Evolutionary conservation across 2,888 invertebrate species (phyloP).

Genomic region (Acanthosoma haemorrhoidale): DNA sequence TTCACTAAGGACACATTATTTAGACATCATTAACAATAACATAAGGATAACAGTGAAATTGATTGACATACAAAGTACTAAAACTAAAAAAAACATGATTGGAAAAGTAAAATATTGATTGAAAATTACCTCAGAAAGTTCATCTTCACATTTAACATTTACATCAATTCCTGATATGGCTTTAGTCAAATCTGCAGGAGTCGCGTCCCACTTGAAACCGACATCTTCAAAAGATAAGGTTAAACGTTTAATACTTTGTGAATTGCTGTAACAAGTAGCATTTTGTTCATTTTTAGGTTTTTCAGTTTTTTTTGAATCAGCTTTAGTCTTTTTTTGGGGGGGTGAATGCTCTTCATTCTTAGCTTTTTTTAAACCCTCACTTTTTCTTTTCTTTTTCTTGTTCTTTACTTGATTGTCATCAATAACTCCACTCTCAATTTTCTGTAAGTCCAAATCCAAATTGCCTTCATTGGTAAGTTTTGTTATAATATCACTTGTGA

Average conservation of each 20-base stretch:
- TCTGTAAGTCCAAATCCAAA: no score
- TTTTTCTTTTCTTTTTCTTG: background rate
- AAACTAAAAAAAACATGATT: background rate
- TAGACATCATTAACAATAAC: no score
- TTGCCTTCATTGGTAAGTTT: no score
- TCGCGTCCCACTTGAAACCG: constrained; percentile 36
- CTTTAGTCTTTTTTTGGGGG: background rate
- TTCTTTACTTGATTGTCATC: background rate
- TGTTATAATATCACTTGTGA: no score
- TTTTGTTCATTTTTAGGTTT: no score
- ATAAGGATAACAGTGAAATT: no score
- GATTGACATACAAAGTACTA: background rate
- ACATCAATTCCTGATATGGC: constrained; percentile 29
- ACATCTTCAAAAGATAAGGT: constrained; percentile 29
- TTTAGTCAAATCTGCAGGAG: constrained; percentile 34
- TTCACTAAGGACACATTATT: background rate
- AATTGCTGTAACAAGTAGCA: no score
- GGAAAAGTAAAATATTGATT: background rate
- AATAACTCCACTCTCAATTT: background rate
- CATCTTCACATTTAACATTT: constrained; percentile 30
- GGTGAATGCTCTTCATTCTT: background rate
- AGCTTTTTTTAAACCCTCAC: background rate
- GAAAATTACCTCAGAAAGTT: constrained; percentile 12
- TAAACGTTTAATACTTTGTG: constrained; percentile 25
- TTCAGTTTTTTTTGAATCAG: background rate